Evolutionary conservation across 2,888 invertebrate species (phyloP).

Genomic region (Urechis unicinctus): DNA sequence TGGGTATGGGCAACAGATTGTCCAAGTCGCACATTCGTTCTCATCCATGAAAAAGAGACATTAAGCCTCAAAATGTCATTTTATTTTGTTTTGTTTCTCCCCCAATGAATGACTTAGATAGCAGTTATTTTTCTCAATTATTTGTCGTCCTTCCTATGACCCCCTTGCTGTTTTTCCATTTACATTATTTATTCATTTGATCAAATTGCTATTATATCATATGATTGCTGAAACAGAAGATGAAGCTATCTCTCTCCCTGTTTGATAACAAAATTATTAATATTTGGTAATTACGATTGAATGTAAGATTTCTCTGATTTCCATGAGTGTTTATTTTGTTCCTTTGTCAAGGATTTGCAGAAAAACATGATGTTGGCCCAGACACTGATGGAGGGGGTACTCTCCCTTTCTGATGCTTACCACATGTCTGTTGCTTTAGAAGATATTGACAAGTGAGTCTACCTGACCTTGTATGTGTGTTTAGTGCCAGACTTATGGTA

Average conservation of each 20-base stretch:
- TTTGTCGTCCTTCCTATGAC: neutral
- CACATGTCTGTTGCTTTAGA: conserved; percentile 87
- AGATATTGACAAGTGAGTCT: conserved; percentile 71
- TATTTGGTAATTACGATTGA: too few relatives aligned
- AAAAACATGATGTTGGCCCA: conserved; percentile 67
- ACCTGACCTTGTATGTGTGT: neutral
- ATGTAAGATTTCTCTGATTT: too few relatives aligned
- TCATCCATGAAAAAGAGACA: too few relatives aligned
- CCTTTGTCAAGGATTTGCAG: conserved; percentile 54
- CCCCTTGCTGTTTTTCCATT: neutral
- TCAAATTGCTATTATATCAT: too few relatives aligned
- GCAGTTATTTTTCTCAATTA: too few relatives aligned
- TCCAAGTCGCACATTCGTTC: too few relatives aligned
- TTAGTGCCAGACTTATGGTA: neutral
- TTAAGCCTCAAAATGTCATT: neutral
- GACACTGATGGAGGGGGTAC: conserved; percentile 74
- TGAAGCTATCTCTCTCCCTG: too few relatives aligned
- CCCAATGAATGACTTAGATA: too few relatives aligned
- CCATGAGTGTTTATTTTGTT: too few relatives aligned
- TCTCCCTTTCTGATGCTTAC: conserved; percentile 75
- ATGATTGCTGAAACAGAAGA: too few relatives aligned
- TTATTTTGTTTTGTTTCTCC: neutral
- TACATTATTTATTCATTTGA: neutral
- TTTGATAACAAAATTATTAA: too few relatives aligned
- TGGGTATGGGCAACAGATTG: too few relatives aligned